A percentile compares a stretch with the other conserved stretches of the same genome.
phyloP scores from a whole-genome alignment of 1,140 invertebrate species.

The Cotesia chilonis region DNA sequence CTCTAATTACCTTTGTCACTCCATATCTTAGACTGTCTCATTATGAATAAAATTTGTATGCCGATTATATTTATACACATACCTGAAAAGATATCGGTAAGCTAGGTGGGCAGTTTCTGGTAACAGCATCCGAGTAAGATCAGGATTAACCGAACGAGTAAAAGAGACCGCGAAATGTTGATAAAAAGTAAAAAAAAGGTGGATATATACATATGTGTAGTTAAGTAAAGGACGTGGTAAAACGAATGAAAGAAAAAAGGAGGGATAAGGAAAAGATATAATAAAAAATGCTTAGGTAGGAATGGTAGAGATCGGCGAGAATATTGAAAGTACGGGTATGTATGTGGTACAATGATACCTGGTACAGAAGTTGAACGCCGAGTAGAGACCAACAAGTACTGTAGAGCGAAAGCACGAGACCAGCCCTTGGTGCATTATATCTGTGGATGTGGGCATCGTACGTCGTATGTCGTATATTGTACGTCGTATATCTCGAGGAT shows the following conservation, averaged over 20 bases:
- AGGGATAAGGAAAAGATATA: too few species aligned
- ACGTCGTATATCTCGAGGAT: too few species aligned
- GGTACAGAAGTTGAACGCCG: not conserved
- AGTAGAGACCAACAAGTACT: too few species aligned
- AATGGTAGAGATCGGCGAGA: too few species aligned
- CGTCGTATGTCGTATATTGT: too few species aligned
- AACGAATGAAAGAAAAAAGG: too few species aligned
- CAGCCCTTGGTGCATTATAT: not conserved
- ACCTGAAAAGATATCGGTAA: too few species aligned
- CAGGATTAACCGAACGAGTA: conserved; percentile 48
- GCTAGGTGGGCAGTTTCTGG: conserved; percentile 60
- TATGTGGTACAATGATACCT: too few species aligned
- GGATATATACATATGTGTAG: not conserved
- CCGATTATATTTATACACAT: not conserved
- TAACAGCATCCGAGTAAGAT: conserved; percentile 54
- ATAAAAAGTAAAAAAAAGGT: conserved; percentile 26
- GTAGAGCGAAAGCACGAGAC: not conserved
- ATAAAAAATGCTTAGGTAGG: too few species aligned
- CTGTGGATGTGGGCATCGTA: too few species aligned
- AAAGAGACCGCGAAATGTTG: conserved; percentile 38
- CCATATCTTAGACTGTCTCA: conserved; percentile 46
- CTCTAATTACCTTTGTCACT: not conserved
- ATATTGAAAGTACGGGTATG: too few species aligned
- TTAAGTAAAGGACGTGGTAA: too few species aligned
- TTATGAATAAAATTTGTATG: conserved; percentile 47